Conservation (phyloP, 2,797 vertebrate genomes). For the Lateolabrax maculatus region DNA sequence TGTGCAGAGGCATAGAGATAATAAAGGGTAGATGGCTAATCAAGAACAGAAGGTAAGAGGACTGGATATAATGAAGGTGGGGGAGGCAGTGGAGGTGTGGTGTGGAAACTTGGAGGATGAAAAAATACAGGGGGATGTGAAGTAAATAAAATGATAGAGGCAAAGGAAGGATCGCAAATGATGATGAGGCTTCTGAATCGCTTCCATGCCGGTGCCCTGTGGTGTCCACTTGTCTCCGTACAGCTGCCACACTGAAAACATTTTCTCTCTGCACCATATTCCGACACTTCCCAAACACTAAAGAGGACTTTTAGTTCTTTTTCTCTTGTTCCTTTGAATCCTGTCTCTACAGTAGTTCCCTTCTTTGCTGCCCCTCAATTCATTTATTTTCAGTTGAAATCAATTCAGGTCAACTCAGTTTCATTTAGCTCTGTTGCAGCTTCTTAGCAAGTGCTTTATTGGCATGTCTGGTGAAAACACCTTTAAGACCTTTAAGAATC, state of each 20-base stretch:
- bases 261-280: conserved; percentile 18
- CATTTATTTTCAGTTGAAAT: conserved; percentile 22
- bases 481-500: background rate
- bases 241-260: conserved; percentile 29
- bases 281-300: conserved; percentile 9
- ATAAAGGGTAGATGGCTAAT: conserved; percentile 26
- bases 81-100: background rate
- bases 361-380: background rate
- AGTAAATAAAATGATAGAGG: conserved; percentile 19
- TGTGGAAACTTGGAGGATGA: conserved; percentile 32
- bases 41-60: conserved; percentile 16
- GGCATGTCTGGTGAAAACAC: background rate
- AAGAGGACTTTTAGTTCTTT: conserved; percentile 12
- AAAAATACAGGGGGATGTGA: conserved; percentile 24
- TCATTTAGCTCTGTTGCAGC: conserved; percentile 12
- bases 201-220: conserved; percentile 29
- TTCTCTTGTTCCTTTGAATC: background rate
- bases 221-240: conserved; percentile 29
- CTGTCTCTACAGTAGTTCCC: background rate
- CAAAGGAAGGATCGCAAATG: conserved; percentile 19
- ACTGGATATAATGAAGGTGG: conserved; percentile 29
- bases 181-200: conserved; percentile 22
- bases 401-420: conserved; percentile 15
- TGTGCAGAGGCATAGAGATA: conserved; percentile 10
- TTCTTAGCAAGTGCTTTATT: conserved; percentile 6